Percentiles rank a stretch among this genome's conserved stretches.
phyloP scores from a whole-genome alignment of 2,113 vertebrate genomes.

The Ahaetulla prasina region DNA sequence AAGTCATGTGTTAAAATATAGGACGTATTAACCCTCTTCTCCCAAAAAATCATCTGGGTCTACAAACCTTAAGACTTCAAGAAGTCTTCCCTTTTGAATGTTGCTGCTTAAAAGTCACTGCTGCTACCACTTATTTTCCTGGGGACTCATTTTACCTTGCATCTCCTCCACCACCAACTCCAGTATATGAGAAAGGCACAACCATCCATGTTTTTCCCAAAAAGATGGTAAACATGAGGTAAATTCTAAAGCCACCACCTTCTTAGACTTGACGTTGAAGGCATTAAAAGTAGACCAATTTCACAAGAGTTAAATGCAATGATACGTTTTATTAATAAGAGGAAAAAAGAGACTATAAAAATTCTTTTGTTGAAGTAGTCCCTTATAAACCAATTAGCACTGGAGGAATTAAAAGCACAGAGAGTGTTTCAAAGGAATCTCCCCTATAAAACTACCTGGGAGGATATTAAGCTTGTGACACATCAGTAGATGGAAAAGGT shows the following conservation, averaged over 20 bases:
- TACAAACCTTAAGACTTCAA: neutral
- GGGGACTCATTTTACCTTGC: neutral
- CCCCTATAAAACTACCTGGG: neutral
- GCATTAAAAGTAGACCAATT: neutral
- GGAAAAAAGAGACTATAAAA: neutral
- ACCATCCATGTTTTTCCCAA: neutral
- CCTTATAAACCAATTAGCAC: neutral
- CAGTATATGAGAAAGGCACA: neutral
- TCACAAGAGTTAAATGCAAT: neutral
- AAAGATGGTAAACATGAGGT: neutral
- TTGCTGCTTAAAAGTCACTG: neutral
- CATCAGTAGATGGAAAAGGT: neutral
- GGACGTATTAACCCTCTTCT: neutral
- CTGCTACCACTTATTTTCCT: neutral
- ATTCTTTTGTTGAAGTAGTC: neutral
- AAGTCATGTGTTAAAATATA: too few species aligned
- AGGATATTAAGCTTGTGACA: neutral
- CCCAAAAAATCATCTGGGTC: neutral
- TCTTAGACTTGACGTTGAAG: neutral
- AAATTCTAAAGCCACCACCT: neutral
- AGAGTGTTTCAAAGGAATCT: neutral
- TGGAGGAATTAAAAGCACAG: neutral
- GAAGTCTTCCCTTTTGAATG: neutral
- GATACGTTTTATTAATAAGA: neutral
- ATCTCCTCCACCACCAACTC: neutral